phyloP scores from a whole-genome alignment of 1,140 invertebrate genomes.

The Aricia agestis region DNA sequence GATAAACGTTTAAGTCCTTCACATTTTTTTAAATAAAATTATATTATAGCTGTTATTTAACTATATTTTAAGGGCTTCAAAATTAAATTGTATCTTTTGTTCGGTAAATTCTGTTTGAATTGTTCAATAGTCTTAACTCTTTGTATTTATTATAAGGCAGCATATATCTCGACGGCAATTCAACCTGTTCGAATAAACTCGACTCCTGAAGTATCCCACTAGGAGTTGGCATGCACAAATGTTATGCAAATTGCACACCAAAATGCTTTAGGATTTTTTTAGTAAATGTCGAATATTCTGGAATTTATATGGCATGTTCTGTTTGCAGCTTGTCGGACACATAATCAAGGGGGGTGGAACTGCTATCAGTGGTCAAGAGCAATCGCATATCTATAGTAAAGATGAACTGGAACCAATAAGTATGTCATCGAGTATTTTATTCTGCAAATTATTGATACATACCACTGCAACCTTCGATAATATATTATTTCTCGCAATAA shows the following conservation, averaged over 20 bases:
- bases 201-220: not conserved
- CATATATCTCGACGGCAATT: not conserved
- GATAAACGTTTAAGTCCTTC: too few species aligned
- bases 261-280: not conserved
- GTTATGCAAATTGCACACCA: not conserved
- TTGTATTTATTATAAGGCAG: not conserved
- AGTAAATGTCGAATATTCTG: not conserved
- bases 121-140: not conserved
- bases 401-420: constrained; percentile 76
- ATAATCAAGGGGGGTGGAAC: constrained; percentile 85
- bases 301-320: constrained; percentile 18
- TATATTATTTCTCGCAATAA: not conserved
- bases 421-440: constrained; percentile 41
- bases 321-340: constrained; percentile 84
- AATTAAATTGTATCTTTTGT: too few species aligned
- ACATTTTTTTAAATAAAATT: too few species aligned
- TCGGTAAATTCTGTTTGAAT: not conserved
- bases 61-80: too few species aligned
- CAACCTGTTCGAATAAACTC: not conserved
- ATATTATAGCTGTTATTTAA: too few species aligned
- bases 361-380: constrained; percentile 84
- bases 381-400: constrained; percentile 73
- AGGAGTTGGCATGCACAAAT: not conserved
- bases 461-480: too few species aligned
- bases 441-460: too few species aligned